Conservation (phyloP, 2,797 vertebrate genomes). For the Syncerus caffer region DNA sequence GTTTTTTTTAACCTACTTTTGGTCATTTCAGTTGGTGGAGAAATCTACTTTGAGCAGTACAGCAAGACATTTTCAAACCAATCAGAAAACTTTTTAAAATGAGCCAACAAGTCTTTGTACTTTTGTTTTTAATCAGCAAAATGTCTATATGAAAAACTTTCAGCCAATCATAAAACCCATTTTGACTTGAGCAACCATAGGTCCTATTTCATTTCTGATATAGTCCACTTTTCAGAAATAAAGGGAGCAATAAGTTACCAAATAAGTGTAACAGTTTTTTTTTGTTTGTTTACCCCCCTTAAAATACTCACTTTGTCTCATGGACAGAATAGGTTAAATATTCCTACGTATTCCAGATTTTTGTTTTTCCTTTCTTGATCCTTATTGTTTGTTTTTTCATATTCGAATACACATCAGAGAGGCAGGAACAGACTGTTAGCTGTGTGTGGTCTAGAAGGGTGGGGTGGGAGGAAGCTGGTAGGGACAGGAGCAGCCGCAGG, state of each 20-base stretch:
- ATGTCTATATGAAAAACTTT: neutral
- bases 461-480: too few relatives aligned
- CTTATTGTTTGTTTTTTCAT: neutral
- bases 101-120: neutral
- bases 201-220: neutral
- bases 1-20: neutral
- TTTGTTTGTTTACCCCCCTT: neutral
- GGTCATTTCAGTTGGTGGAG: neutral
- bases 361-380: neutral
- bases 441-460: rapidly evolving
- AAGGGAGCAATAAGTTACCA: neutral
- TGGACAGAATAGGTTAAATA: neutral
- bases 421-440: neutral
- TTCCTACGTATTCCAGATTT: neutral
- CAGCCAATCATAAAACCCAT: neutral
- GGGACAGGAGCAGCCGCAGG: rapidly evolving
- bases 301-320: neutral
- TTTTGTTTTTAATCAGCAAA: neutral
- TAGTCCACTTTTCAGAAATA: neutral
- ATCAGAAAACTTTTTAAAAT: neutral
- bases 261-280: neutral
- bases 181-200: neutral
- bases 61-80: neutral
- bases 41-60: neutral
- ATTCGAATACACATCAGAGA: neutral